Base-by-base conservation (phyloP, 2,888 invertebrate species). In the Cryptus armator region DNA sequence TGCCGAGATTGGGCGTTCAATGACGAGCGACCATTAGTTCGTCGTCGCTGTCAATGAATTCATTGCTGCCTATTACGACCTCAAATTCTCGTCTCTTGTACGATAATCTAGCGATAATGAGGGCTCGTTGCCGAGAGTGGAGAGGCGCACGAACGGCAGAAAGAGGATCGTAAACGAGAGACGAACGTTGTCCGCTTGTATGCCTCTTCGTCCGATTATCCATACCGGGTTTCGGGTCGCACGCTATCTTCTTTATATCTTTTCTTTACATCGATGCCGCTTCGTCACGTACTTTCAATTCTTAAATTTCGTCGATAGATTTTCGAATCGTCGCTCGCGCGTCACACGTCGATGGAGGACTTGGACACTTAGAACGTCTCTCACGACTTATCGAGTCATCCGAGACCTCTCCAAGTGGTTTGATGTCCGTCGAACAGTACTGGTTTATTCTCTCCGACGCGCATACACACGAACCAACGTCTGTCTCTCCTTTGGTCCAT, bases 31-130 rank as follows among this genome's bases (percentile, higher is more conserved):
- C 89, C 90, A 90, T 91, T 90, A 90, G 90, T 89, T 89, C 81
- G 88, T 89, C 89, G 90, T 88, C 89, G 87, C 89, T 89, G 91
- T 91, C 91, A 92, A 92, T 92, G 91, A 90, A 90, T 89, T 91
- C 90, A 91, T 89, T 90, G 91, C 90, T 88, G 89, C 85, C 90
- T 88, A 90, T 91, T 90, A 91, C 88, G 87, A 88, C 87, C 89
- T 88, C 88, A 89, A 91, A 90, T 89, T 88, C 89, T 89, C 90
- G 87, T 89, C 90, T 89, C 90, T 91, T 91, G 92, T 90, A 90
- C 89, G 89, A 92, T 92, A 92, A 92, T 92, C 91, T 92, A 90
- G 89, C 90, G 91, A 91, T 92, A 92, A 92, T 92, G 91, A 92
- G 89, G 86, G 87, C 90, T 91, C 89, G 91, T 92, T 92, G 90